Conservation (phyloP, 2,888 invertebrate genomes). For the Sphinx pinastri region DNA sequence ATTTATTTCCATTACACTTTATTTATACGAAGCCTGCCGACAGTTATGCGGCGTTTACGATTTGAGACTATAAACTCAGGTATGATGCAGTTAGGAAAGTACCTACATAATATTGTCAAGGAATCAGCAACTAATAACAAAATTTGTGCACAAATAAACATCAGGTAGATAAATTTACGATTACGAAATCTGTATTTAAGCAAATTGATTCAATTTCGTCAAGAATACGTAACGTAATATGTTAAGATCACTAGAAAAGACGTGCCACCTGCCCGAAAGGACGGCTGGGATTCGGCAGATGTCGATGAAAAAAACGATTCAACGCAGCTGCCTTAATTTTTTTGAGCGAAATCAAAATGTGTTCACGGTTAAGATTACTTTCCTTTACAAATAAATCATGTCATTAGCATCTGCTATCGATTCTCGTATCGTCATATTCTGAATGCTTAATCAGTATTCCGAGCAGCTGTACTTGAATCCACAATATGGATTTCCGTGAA, state of each 20-base stretch:
- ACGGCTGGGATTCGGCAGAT: slow-evolving; percentile 15
- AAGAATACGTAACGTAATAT: background rate
- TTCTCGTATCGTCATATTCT: too few species aligned
- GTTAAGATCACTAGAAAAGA: background rate
- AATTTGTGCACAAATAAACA: too few species aligned
- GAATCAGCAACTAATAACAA: too few species aligned
- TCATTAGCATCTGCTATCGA: background rate
- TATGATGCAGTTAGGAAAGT: too few species aligned
- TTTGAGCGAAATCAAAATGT: background rate
- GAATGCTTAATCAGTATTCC: too few species aligned
- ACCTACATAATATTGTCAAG: too few species aligned
- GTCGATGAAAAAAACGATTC: background rate
- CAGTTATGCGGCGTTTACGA: background rate
- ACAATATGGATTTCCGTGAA: background rate
- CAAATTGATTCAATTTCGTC: too few species aligned
- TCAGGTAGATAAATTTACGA: too few species aligned
- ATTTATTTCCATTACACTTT: background rate
- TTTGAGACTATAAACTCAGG: background rate
- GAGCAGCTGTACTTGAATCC: too few species aligned
- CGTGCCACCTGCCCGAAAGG: background rate
- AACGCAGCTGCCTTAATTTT: slow-evolving; percentile 1
- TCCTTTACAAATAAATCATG: background rate
- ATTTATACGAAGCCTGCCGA: background rate
- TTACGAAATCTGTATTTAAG: background rate
- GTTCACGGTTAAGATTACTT: background rate